phyloP scores from a whole-genome alignment of 2,113 vertebrate genomes.

The Cygnus atratus region DNA sequence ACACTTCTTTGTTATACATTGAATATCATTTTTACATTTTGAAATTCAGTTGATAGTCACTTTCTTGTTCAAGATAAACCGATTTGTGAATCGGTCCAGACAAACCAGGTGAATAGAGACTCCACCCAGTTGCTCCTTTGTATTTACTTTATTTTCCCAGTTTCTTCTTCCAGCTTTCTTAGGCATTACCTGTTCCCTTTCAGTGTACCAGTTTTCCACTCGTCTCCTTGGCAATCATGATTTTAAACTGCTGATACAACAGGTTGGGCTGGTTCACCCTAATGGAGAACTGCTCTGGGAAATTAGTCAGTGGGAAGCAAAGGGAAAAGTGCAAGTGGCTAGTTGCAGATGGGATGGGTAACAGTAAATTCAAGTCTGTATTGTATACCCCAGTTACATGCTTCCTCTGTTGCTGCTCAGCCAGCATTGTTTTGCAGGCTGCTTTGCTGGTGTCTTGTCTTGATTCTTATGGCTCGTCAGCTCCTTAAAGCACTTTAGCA shows the following conservation, averaged over 20 bases:
- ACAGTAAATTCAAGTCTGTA: background rate
- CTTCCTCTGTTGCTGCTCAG: background rate
- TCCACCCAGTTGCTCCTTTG: background rate
- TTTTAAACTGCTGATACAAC: background rate
- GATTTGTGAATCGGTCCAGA: background rate
- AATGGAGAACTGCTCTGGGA: background rate
- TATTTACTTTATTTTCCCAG: background rate
- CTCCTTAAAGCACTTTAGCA: accelerated
- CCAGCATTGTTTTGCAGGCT: background rate
- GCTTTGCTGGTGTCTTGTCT: background rate
- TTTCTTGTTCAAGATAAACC: background rate
- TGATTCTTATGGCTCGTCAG: accelerated
- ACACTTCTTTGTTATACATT: background rate
- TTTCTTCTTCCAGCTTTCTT: background rate
- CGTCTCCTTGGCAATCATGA: accelerated
- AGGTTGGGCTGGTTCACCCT: background rate
- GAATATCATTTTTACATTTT: background rate
- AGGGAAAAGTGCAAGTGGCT: background rate
- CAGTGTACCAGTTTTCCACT: background rate
- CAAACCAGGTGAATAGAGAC: background rate
- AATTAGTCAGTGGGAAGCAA: background rate
- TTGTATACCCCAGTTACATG: too few species aligned
- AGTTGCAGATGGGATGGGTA: background rate
- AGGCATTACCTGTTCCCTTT: background rate
- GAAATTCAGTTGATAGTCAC: background rate